phyloP scores from a whole-genome alignment of 1,140 invertebrate genomes.

The Rhyacophila brunnea region DNA sequence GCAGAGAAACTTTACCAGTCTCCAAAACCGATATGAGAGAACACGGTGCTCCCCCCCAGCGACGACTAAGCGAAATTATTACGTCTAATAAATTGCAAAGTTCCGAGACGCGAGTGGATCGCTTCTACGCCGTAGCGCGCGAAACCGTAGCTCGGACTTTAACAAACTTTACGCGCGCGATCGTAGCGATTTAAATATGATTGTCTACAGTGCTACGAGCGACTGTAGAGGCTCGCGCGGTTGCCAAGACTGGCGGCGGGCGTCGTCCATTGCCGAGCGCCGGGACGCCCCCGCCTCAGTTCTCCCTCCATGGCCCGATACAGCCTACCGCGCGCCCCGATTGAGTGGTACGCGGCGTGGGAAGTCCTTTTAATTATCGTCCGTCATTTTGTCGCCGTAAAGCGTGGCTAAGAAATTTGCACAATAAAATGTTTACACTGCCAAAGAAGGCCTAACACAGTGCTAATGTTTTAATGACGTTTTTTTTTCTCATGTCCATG shows the following conservation, averaged over 20 bases:
- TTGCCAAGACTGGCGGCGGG: slow-evolving; percentile 26
- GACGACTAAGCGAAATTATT: background rate
- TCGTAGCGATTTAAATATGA: no score
- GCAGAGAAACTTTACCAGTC: background rate
- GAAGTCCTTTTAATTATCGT: slow-evolving; percentile 29
- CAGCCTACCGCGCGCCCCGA: slow-evolving; percentile 17
- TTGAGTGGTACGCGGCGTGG: slow-evolving; percentile 26
- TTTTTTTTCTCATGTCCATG: background rate
- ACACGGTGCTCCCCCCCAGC: background rate
- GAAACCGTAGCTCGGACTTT: no score
- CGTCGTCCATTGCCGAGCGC: slow-evolving; percentile 19
- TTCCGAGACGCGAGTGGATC: background rate
- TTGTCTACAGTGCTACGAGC: slow-evolving; percentile 12
- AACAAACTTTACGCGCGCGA: no score
- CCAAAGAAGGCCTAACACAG: background rate
- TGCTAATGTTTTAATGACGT: background rate
- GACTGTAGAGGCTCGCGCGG: slow-evolving; percentile 23
- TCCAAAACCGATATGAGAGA: background rate
- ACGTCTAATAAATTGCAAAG: background rate
- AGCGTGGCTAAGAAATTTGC: slow-evolving; percentile 1
- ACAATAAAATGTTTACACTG: slow-evolving; percentile 3
- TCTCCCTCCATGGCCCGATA: background rate
- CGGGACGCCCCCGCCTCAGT: background rate
- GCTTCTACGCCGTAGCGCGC: background rate
- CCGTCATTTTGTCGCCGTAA: slow-evolving; percentile 18